Base-by-base conservation (phyloP, 1,140 invertebrate species). In the Araneus ventricosus region DNA sequence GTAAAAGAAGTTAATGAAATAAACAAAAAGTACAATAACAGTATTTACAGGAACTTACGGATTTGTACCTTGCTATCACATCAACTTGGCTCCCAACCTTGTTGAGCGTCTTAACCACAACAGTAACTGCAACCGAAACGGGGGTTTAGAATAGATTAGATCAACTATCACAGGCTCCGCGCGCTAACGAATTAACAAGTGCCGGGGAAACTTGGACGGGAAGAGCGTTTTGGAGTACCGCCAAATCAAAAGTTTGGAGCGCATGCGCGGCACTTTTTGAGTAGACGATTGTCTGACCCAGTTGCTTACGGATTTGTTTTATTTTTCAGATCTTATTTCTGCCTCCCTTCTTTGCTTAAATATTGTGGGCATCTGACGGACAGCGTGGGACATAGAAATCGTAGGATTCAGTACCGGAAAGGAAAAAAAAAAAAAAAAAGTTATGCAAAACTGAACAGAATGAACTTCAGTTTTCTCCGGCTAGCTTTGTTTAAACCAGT, bases 261-360 rank as follows among this genome's bases (percentile, higher is more conserved):
- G 87, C 87, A 88, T 88, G 87, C 87, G 87, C 41, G 20, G 0
- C 4, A 8, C 57, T 6, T 14, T 41, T 4, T 24, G 37, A 75
- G 39, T 24, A 88, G 87, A 70, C 87, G 63, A 88, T 70, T 88
- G 87, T 88, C 34, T 88, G 85, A 87, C 87, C 87, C 61, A 88
- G 34, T 67, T 67, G 87, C 45, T 67, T 70, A 63, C 34, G 57
- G 1, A 20, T 75, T 59, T 87, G 10, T 87, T 87, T 87, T 17
- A 39, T 87, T 87, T 84, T 59, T 20, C 30, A 59, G 84, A 41
- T 61, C 41, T 87, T 87, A 61, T 87, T 87, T 84, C 27, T 84
- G 24, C 27, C 10, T 70, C 14, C 63, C 27, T 30, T 75, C 70
- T 5, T 24, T 24, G 24, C 59, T 37, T 4, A 37, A 75, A 75